These are phyloP conservation scores for Chionomys nivalis DNA, from an alignment of 2,113 vertebrate genomes.

Conservation along the genomic window DNA sequence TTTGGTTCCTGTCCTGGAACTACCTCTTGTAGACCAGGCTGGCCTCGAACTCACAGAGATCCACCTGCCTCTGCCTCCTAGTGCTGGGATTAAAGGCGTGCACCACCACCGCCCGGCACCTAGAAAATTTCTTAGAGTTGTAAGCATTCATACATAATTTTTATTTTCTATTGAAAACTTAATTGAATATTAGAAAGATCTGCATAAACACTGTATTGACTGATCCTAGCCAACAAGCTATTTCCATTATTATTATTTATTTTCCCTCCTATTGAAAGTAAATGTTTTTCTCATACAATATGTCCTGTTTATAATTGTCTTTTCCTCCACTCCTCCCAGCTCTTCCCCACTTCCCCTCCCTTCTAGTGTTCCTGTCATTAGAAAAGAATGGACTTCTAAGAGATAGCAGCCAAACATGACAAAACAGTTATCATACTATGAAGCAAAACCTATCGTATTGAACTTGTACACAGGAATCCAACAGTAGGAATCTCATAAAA, in stretches of 20 bases:
- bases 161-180: conserved; percentile 25
- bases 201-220: neutral
- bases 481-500: neutral
- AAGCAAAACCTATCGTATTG: neutral
- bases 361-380: neutral
- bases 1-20: too few species aligned
- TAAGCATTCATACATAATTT: neutral
- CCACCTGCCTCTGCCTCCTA: too few species aligned
- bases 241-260: conserved; percentile 28
- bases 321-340: neutral
- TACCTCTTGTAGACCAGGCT: too few species aligned
- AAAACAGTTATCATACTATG: neutral
- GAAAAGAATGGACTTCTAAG: neutral
- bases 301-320: neutral
- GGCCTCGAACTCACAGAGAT: too few species aligned
- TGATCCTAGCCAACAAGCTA: conserved; percentile 52
- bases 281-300: neutral
- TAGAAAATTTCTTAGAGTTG: conserved; percentile 10
- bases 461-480: neutral
- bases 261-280: conserved; percentile 42
- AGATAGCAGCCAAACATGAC: neutral
- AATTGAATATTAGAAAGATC: neutral
- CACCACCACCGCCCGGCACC: too few species aligned
- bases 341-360: neutral
- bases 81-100: too few species aligned